Base-by-base conservation (phyloP, 2,797 vertebrate genomes). In the Ispidina picta region DNA sequence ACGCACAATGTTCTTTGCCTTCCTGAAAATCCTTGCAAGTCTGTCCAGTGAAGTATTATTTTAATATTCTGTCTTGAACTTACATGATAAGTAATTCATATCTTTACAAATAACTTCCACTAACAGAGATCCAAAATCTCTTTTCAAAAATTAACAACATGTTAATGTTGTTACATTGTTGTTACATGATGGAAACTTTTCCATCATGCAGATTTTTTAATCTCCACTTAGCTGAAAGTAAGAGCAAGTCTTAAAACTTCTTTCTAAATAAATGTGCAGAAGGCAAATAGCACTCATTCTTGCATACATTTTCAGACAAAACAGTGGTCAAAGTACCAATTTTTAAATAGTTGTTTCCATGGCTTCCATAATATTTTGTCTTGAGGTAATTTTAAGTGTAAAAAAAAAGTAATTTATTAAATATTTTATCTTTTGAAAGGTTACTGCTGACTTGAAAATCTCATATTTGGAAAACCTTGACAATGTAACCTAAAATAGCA, bases 361-460 rank as follows among this genome's bases (percentile, higher is more conserved):
- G 43, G 41, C 22, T 89, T 86, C 35, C 16, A 1, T 82, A 82
- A 71, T 91, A 70, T 55, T 93, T 76, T 89, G 26, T 93, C 68
- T 88, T 0, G 2, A 75, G 51, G 0, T 74, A 81, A 64, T 72
- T 41, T 83, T 86, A 74, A 91, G 78, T 89, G 62, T 86, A 63
- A 89, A 78, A 69, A 60, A 62, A 70, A 59, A 48, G 3, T 92
- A 94, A 91, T 72, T 90, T 94, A 92, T 95, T 90, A 83, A 86
- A 64, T 68, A 46, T 72, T 92, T 93, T 92, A 15, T 89, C 65
- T 90, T 90, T 80, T 87, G 44, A 92, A 83, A 84, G 29, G 71
- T 71, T 94, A 81, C 75, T 86, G 56, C 85, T 93, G 64, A 79
- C 52, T 83, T 85, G 19, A 77, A 90, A 77, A 63, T 51, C 54